A percentile compares a stretch with the other conserved stretches of the same genome.
These are phyloP conservation scores for Pteropus rufus DNA, from an alignment of 2,797 vertebrate genomes.

Conservation along the genomic window DNA sequence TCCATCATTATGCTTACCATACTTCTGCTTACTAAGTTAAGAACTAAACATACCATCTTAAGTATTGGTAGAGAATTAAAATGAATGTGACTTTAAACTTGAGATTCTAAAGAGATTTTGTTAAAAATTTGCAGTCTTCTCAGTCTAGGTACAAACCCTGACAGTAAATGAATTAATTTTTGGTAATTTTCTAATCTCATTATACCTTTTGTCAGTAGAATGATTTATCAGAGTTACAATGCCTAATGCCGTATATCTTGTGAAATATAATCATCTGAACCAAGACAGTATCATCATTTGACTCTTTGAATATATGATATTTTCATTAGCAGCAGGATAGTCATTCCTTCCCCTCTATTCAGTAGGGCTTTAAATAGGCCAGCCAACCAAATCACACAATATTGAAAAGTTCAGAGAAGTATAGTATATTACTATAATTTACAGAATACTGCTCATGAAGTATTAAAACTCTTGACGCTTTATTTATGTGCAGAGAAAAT, in stretches of 20 bases:
- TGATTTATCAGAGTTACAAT: slow-evolving; percentile 80
- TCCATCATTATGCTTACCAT: background rate
- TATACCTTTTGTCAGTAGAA: slow-evolving; percentile 80
- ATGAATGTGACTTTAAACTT: slow-evolving; percentile 74
- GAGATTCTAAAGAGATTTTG: slow-evolving; percentile 74
- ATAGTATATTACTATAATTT: slow-evolving; percentile 78
- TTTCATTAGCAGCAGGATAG: slow-evolving; percentile 79
- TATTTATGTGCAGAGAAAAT: slow-evolving; percentile 75
- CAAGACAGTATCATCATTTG: slow-evolving; percentile 69
- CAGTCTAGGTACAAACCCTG: slow-evolving; percentile 61
- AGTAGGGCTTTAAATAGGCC: slow-evolving; percentile 78
- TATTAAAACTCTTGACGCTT: slow-evolving; percentile 76
- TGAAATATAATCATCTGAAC: slow-evolving; percentile 66
- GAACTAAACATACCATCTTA: background rate
- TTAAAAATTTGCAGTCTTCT: slow-evolving; percentile 73
- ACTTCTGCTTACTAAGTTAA: background rate
- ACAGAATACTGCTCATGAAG: slow-evolving; percentile 73
- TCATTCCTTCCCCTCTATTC: slow-evolving; percentile 70
- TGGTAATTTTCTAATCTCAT: slow-evolving; percentile 81
- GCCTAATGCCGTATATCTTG: slow-evolving; percentile 66
- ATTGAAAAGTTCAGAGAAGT: slow-evolving; percentile 81
- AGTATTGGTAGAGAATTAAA: background rate
- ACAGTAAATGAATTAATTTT: slow-evolving; percentile 80
- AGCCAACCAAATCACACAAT: slow-evolving; percentile 81
- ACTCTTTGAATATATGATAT: slow-evolving; percentile 74